Conservation (phyloP, 1,140 invertebrate genomes). For the Cylas formicarius region DNA sequence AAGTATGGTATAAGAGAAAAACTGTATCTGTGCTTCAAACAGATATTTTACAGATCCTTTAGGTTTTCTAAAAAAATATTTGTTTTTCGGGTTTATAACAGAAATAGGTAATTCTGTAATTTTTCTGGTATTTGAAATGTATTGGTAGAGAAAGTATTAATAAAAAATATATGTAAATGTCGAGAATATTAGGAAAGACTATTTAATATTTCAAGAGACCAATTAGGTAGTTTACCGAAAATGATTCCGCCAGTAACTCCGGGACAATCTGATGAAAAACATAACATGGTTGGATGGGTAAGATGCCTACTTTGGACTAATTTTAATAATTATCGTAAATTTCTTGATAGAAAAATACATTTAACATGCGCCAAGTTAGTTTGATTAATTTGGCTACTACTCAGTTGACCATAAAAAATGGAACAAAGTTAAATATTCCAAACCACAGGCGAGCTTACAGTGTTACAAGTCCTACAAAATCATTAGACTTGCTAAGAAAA, state of each 20-base stretch:
- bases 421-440: constrained; percentile 46
- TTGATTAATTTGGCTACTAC: constrained; percentile 53
- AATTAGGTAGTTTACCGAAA: too few relatives aligned
- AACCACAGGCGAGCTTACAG: constrained; percentile 37
- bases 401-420: constrained; percentile 45
- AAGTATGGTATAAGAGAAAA: too few relatives aligned
- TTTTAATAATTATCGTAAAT: constrained; percentile 9
- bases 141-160: too few relatives aligned
- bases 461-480: constrained; percentile 56
- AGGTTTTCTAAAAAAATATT: too few relatives aligned
- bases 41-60: too few relatives aligned
- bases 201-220: too few relatives aligned
- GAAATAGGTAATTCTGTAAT: too few relatives aligned
- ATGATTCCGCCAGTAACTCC: constrained; percentile 42
- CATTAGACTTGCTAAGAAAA: constrained; percentile 63
- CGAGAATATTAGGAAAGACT: too few relatives aligned
- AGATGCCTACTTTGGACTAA: constrained; percentile 5
- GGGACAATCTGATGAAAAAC: constrained; percentile 37
- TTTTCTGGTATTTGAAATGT: too few relatives aligned
- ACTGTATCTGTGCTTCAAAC: too few relatives aligned
- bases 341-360: constrained; percentile 49
- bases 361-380: constrained; percentile 55
- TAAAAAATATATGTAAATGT: too few relatives aligned
- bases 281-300: constrained; percentile 42
- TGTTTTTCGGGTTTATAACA: too few relatives aligned